Conservation (phyloP, 2,888 invertebrate genomes). For the Hartigia nigra region DNA sequence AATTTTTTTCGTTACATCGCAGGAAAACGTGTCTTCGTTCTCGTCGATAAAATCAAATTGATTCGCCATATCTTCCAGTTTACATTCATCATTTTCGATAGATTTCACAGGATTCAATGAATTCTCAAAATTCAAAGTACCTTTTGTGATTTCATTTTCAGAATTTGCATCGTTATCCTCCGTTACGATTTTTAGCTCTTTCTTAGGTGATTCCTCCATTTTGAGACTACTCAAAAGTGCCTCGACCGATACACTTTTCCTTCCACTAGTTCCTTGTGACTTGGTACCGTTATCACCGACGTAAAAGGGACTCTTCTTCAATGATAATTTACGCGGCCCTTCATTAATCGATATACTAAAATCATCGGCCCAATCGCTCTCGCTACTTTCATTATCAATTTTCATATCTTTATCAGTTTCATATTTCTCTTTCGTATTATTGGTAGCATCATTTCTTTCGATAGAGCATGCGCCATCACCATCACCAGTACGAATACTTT, state of each 20-base stretch:
- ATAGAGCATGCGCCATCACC: not conserved
- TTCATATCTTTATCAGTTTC: not conserved
- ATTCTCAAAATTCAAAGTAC: not conserved
- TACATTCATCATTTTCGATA: not conserved
- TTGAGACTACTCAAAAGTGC: not conserved
- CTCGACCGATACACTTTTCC: not conserved
- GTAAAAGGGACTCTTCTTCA: not conserved
- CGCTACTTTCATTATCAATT: not conserved
- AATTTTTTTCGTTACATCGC: not conserved
- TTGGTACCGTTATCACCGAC: not conserved
- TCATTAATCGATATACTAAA: slow-evolving; percentile 2
- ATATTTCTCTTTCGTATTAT: not conserved
- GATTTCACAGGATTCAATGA: not conserved
- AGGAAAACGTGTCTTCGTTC: not conserved
- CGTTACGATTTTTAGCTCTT: not conserved
- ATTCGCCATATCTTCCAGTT: not conserved
- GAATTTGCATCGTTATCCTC: not conserved
- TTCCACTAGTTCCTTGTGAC: not conserved
- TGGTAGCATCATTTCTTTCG: not conserved
- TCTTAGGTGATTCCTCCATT: not conserved
- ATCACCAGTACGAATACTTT: not conserved
- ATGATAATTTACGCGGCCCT: not conserved
- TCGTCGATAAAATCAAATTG: not conserved
- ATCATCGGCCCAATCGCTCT: slow-evolving; percentile 11
- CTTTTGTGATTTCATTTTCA: no score